Evolutionary conservation across 2,888 invertebrate genomes (phyloP), one percentile per base, ranked within the genome.

Genomic region (Cerceris ruficornis): DNA sequence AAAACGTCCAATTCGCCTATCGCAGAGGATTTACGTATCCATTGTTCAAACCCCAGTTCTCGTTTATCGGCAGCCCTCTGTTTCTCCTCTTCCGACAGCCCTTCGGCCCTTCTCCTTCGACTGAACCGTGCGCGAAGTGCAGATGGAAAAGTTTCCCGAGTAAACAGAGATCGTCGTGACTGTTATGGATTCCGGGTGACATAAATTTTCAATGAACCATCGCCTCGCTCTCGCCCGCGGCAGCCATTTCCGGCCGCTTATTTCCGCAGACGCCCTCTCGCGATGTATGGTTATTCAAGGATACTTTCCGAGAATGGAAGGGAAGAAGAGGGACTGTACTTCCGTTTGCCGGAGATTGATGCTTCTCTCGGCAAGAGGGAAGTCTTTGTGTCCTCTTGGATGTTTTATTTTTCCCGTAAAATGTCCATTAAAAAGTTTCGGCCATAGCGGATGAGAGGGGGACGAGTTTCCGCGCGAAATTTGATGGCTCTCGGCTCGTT

Each of bases 101-200:
- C 15, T 17, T 52, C n/a, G 13, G n/a, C 39, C 42, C 43, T 28
- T 14, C 49, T 62, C 55, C 60, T 57, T 13, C 11, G 42, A 14
- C 7, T 28, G 66, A 70, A 69, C 15, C 69, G 39, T 70, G 58
- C 54, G 62, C 17, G 71, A 14, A 46, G 50, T 64, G 50, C 71
- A 43, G 71, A 66, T 69, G 73, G 79, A 73, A 69, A 78, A 78
- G 69, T 79, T 69, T 69, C 28, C 52, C 79, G 62, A 41, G 62
- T 78, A 71, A 77, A 79, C 78, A 79, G 58, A 60, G 52, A 42
- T 11, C 43, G 15, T 8, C 39, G 64, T 41, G 46, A 60, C 67
- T 6, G 68, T 57, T 71, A 69, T 43, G 46, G 71, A 71, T 78
- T 61, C 58, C n/a, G 58, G 28, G 14, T 15, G 54, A 62, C 79